Percentiles rank a stretch among this genome's conserved stretches.
phyloP scores from a whole-genome alignment of 1,140 invertebrate genomes.

The Bactericera cockerelli region DNA sequence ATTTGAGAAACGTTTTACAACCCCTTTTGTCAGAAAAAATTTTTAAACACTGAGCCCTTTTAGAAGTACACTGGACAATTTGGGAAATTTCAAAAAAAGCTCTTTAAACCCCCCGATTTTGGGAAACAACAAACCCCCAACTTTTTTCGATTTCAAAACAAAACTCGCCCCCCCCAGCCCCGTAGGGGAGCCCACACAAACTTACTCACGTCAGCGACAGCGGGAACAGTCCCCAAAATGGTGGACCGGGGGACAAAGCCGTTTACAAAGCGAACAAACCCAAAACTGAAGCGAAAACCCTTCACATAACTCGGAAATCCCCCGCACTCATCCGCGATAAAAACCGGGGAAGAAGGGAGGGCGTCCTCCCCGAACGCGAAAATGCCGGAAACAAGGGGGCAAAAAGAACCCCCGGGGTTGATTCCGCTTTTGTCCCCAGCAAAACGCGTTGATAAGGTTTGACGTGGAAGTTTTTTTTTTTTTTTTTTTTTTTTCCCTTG shows the following conservation, averaged over 20 bases:
- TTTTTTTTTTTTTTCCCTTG: no score
- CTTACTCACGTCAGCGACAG: conserved; percentile 59
- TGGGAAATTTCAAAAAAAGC: conserved; percentile 14
- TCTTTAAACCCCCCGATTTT: no score
- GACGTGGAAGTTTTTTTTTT: conserved; percentile 45
- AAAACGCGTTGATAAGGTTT: conserved; percentile 52
- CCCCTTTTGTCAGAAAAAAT: no score
- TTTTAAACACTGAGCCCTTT: no score
- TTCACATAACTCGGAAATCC: conserved; percentile 49
- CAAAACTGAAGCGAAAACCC: conserved; percentile 46
- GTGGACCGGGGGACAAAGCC: conserved; percentile 69
- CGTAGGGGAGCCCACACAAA: not conserved
- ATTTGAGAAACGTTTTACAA: no score
- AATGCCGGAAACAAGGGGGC: conserved; percentile 81
- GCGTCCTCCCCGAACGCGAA: conserved; percentile 69
- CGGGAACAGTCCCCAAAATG: conserved; percentile 79
- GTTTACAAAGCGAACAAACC: conserved; percentile 52
- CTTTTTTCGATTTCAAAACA: no score
- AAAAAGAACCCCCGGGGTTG: conserved; percentile 73
- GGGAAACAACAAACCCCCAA: no score
- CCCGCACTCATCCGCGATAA: conserved; percentile 57
- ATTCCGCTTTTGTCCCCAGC: conserved; percentile 94
- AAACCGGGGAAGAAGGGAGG: conserved; percentile 85
- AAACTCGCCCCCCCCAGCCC: no score
- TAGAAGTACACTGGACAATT: no score